Percentiles rank a stretch among this genome's conserved stretches.
phyloP scores from a whole-genome alignment of 2,113 vertebrate genomes.

The Proterorhinus semilunaris region DNA sequence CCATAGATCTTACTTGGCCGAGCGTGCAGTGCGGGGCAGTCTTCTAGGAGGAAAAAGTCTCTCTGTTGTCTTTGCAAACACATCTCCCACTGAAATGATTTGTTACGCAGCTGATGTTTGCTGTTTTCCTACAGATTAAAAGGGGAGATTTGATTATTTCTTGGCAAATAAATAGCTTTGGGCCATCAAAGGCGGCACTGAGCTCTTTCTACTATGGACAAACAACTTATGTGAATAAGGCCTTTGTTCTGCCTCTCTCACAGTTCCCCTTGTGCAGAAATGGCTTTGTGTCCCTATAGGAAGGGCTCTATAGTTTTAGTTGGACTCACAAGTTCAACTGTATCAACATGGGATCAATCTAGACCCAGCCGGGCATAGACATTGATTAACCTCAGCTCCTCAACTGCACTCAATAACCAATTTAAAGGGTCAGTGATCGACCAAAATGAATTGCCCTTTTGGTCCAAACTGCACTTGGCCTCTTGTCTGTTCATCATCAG shows the following conservation, averaged over 20 bases:
- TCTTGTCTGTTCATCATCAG: constrained; percentile 37
- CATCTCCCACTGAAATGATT: constrained; percentile 61
- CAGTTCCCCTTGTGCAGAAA: constrained; percentile 60
- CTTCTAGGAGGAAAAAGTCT: constrained; percentile 31
- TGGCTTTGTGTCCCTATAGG: constrained; percentile 48
- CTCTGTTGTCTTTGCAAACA: constrained; percentile 42
- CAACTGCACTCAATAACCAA: constrained; percentile 70
- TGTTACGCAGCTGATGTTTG: constrained; percentile 43
- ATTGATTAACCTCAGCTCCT: constrained; percentile 69
- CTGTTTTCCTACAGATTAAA: constrained; percentile 59
- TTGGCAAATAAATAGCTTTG: constrained; percentile 50
- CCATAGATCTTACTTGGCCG: constrained; percentile 42
- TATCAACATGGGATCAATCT: constrained; percentile 69
- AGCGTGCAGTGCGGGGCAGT: constrained; percentile 34
- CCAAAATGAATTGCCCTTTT: constrained; percentile 69
- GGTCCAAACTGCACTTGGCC: constrained; percentile 32
- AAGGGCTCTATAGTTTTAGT: constrained; percentile 36
- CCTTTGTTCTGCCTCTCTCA: constrained; percentile 54
- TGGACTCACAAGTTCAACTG: constrained; percentile 55
- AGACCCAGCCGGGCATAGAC: constrained; percentile 62
- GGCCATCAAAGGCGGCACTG: constrained; percentile 28
- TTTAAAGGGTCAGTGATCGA: constrained; percentile 72
- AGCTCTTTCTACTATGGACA: constrained; percentile 34
- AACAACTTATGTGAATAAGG: constrained; percentile 49
- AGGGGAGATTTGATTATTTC: constrained; percentile 62